Percentiles rank a stretch among this genome's conserved stretches.
Evolutionary conservation across 1,140 invertebrate species (phyloP).

Genomic region (Drosophila suzukii): DNA sequence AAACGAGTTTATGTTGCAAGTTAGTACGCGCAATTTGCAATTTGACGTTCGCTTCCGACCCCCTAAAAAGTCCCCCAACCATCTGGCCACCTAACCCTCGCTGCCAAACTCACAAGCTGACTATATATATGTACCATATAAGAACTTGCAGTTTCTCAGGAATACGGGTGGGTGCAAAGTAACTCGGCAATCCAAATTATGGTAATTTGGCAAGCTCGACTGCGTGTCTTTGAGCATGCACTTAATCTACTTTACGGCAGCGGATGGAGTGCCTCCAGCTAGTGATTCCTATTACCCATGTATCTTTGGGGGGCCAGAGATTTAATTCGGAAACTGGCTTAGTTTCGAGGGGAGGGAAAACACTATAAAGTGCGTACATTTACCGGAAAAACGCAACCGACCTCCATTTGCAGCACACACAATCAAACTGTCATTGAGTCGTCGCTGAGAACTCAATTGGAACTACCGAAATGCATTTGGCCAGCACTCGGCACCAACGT

Average conservation of each 20-base stretch:
- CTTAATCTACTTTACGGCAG: slow-evolving; percentile 53
- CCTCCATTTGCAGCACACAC: slow-evolving; percentile 31
- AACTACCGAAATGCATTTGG: slow-evolving; percentile 40
- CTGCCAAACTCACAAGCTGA: slow-evolving; percentile 2
- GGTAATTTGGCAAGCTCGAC: slow-evolving; percentile 63
- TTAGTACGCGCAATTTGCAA: slow-evolving; percentile 66
- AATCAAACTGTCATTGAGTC: slow-evolving; percentile 48
- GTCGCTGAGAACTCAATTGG: slow-evolving; percentile 42
- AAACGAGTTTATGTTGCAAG: slow-evolving; percentile 68
- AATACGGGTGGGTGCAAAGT: slow-evolving; percentile 36
- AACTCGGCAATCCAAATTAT: slow-evolving; percentile 66
- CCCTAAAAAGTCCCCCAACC: background rate
- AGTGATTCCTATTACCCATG: slow-evolving; percentile 3
- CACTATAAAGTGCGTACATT: slow-evolving; percentile 20
- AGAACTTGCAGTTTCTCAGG: slow-evolving; percentile 9
- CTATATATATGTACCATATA: background rate
- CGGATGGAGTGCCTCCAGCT: slow-evolving; percentile 1
- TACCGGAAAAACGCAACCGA: slow-evolving; percentile 20
- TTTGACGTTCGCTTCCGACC: slow-evolving; percentile 54
- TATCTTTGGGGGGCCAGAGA: slow-evolving; percentile 1
- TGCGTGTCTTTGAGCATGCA: slow-evolving; percentile 51
- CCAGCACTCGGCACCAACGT: slow-evolving; percentile 7
- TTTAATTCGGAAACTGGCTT: slow-evolving; percentile 12
- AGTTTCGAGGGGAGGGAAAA: background rate
- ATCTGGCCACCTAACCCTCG: background rate